Percentiles rank a stretch among this genome's conserved stretches.
Conservation (phyloP, 1,140 invertebrate species). For the Drosophila willistoni region DNA sequence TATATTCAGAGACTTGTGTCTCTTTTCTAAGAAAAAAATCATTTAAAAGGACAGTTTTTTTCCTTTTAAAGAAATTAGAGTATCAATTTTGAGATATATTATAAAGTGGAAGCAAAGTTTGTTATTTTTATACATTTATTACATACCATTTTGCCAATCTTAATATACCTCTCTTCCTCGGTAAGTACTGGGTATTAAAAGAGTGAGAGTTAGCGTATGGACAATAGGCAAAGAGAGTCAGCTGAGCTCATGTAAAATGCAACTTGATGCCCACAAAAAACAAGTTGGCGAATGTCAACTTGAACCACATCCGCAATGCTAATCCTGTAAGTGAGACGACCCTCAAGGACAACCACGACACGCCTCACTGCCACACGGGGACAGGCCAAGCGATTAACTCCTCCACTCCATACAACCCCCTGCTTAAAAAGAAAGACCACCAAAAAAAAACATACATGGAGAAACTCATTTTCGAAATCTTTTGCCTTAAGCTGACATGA, state of each 20-base stretch:
- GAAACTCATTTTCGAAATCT: slow-evolving; percentile 26
- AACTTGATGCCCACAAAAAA: slow-evolving; percentile 39
- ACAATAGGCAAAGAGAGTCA: background rate
- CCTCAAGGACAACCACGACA: slow-evolving; percentile 30
- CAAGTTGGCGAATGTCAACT: slow-evolving; percentile 39
- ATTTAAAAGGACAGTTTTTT: too few relatives aligned
- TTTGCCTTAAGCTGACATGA: slow-evolving; percentile 69
- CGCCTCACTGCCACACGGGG: slow-evolving; percentile 22
- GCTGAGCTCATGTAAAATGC: slow-evolving; percentile 28
- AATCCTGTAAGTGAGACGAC: slow-evolving; percentile 66
- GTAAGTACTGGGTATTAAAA: slow-evolving; percentile 31
- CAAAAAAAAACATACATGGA: background rate
- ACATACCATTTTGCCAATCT: background rate
- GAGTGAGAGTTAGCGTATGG: background rate
- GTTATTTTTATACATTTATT: too few relatives aligned
- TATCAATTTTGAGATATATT: too few relatives aligned
- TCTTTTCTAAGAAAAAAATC: too few relatives aligned
- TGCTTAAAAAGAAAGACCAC: background rate
- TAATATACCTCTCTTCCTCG: background rate
- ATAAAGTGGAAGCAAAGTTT: too few relatives aligned
- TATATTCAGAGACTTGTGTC: too few relatives aligned
- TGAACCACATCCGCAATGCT: slow-evolving; percentile 39
- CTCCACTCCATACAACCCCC: slow-evolving; percentile 28
- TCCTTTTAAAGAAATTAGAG: too few relatives aligned
- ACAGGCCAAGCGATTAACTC: slow-evolving; percentile 53